Percentiles rank a stretch among this genome's conserved stretches.
Evolutionary conservation across 2,888 invertebrate genomes (phyloP).

Genomic region (Hylaea fasciaria): DNA sequence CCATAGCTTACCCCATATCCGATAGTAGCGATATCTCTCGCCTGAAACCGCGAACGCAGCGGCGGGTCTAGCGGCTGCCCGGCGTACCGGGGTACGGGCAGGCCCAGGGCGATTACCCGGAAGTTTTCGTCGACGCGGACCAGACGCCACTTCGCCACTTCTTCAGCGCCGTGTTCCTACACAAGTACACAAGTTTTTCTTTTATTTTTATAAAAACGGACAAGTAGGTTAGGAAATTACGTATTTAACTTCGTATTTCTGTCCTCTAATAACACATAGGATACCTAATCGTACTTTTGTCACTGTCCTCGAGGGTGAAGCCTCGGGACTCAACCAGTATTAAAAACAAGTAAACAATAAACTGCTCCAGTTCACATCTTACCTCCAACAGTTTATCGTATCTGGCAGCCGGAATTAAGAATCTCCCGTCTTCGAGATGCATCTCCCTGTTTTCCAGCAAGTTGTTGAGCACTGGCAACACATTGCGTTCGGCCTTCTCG

Average conservation of each 20-base stretch:
- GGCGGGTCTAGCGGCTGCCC: constrained; percentile 99
- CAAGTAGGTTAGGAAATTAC: too few species aligned
- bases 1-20: constrained; percentile 87
- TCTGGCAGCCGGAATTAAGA: constrained; percentile 94
- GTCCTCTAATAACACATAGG: too few species aligned
- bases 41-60: constrained; percentile 96
- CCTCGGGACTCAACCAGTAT: too few species aligned
- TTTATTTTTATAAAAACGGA: too few species aligned
- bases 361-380: constrained; percentile 33
- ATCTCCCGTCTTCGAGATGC: constrained; percentile 98
- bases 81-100: constrained; percentile 94
- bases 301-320: too few species aligned
- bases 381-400: constrained; percentile 96
- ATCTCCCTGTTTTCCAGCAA: constrained; percentile 98
- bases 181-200: neutral
- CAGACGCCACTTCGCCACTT: constrained; percentile 94
- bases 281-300: too few species aligned
- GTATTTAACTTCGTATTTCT: too few species aligned
- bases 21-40: constrained; percentile 90
- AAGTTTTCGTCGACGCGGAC: constrained; percentile 97
- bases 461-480: constrained; percentile 97
- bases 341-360: too few species aligned
- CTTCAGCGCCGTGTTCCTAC: constrained; percentile 91
- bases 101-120: constrained; percentile 95
- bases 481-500: constrained; percentile 98